These are phyloP conservation scores for Etheostoma cragini DNA, from an alignment of 2,113 vertebrate genomes.

Conservation along the genomic window DNA sequence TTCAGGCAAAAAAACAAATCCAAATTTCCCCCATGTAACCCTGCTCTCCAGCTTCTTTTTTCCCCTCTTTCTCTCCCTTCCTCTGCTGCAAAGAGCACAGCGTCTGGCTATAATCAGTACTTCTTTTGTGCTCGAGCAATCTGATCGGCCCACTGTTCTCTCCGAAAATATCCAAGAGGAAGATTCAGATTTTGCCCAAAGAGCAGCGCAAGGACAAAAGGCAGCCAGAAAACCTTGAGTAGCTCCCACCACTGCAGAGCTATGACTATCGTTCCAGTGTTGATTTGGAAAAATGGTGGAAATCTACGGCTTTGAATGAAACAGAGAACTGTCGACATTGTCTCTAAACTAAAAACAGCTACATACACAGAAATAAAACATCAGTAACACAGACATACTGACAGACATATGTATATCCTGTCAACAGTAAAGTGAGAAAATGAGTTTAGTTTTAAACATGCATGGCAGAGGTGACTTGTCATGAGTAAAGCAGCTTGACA, in stretches of 20 bases:
- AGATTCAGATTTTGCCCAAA: constrained; percentile 43
- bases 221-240: constrained; percentile 37
- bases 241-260: constrained; percentile 25
- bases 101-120: constrained; percentile 62
- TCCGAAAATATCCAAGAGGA: constrained; percentile 34
- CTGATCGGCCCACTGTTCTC: constrained; percentile 39
- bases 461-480: constrained; percentile 6
- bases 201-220: neutral
- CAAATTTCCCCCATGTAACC: constrained; percentile 37
- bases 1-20: constrained; percentile 31
- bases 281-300: constrained; percentile 33
- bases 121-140: constrained; percentile 56
- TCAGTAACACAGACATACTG: neutral
- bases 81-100: constrained; percentile 31
- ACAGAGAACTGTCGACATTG: neutral
- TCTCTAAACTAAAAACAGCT: neutral
- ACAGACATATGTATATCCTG: neutral
- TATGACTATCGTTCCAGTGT: constrained; percentile 52
- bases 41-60: constrained; percentile 13
- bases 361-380: neutral
- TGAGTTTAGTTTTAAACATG: neutral
- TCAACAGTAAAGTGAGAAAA: neutral
- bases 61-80: constrained; percentile 24
- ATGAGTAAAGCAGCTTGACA: constrained; percentile 7
- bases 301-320: neutral